Conservation (phyloP, 2,888 invertebrate genomes). For the Marronus borbonicus region DNA sequence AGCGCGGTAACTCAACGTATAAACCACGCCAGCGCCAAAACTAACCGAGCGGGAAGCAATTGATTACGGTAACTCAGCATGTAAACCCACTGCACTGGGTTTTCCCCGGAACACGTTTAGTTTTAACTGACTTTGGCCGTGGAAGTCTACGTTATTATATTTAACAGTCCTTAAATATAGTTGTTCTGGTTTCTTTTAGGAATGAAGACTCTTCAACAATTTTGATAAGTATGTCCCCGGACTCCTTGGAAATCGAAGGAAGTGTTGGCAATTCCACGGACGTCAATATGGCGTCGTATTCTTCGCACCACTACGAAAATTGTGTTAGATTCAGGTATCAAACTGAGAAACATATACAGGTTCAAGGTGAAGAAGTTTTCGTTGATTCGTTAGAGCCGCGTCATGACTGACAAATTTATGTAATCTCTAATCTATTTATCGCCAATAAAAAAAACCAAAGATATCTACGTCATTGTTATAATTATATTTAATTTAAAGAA, state of each 20-base stretch:
- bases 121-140: no score
- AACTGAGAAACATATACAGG: slow-evolving; percentile 14
- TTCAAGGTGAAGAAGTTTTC: slow-evolving; percentile 58
- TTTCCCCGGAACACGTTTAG: no score
- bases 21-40: no score
- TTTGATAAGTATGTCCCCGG: slow-evolving; percentile 65
- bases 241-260: slow-evolving; percentile 65
- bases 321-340: not conserved
- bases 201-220: slow-evolving; percentile 46
- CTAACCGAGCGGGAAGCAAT: no score
- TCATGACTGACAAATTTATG: slow-evolving; percentile 2
- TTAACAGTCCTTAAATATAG: no score
- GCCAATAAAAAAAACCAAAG: slow-evolving; percentile 25
- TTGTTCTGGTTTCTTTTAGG: slow-evolving; percentile 41
- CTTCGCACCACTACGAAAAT: slow-evolving; percentile 57
- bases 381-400: slow-evolving; percentile 63
- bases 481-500: no score
- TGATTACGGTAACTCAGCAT: no score
- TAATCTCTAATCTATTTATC: not conserved
- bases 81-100: no score
- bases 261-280: slow-evolving; percentile 50
- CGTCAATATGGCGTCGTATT: slow-evolving; percentile 54
- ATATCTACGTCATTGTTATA: slow-evolving; percentile 15
- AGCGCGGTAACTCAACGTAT: no score
- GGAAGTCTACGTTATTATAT: no score